These are phyloP conservation scores for Bothrops alternatus DNA, from an alignment of 2,797 vertebrate species.

Conservation along the genomic window DNA sequence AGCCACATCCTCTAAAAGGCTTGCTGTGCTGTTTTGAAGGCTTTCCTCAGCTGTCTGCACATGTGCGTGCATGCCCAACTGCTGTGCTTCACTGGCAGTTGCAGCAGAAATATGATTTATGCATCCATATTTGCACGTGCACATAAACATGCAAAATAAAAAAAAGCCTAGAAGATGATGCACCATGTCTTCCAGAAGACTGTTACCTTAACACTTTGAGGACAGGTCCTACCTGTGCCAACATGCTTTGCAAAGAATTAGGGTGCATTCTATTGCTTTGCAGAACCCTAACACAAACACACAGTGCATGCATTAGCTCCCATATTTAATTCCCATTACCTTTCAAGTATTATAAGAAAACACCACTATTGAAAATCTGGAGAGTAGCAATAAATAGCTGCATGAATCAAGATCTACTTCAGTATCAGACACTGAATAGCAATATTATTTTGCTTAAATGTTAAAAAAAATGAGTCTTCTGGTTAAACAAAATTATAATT, in stretches of 20 bases:
- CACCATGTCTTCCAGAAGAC: neutral
- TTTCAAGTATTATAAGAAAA: neutral
- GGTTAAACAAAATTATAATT: neutral
- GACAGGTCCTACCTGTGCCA: neutral
- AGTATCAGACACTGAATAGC: neutral
- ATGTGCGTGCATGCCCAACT: neutral
- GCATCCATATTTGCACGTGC: neutral
- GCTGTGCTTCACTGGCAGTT: neutral
- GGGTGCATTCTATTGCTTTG: neutral
- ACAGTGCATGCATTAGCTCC: neutral
- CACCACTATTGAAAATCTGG: neutral
- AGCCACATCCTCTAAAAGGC: neutral
- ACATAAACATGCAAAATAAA: neutral
- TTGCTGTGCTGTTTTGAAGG: neutral
- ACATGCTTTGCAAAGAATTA: neutral
- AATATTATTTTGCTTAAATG: neutral
- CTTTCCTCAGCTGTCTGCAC: neutral
- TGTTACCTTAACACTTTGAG: neutral
- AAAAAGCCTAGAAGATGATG: neutral
- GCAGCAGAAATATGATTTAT: neutral
- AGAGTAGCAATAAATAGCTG: neutral
- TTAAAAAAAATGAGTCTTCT: neutral
- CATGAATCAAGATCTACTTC: neutral
- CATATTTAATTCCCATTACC: neutral
- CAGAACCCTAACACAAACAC: neutral